Percentiles rank a stretch among this genome's conserved stretches.
These are phyloP conservation scores for Apostichopus parvimensis DNA, from an alignment of 35 echinoderm and acorn worm genomes.

Conservation along the genomic window DNA sequence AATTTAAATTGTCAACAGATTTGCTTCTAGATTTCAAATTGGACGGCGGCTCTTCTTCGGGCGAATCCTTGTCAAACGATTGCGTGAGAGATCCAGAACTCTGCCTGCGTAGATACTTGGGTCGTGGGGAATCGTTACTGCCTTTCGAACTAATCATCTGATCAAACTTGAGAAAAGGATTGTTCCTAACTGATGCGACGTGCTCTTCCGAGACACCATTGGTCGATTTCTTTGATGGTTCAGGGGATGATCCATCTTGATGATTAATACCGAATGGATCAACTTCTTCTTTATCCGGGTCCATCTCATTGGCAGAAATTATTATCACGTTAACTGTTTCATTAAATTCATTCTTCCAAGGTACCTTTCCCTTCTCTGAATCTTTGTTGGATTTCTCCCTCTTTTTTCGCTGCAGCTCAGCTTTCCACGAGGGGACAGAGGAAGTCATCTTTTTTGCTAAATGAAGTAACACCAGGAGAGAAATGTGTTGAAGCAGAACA, in stretches of 20 bases:
- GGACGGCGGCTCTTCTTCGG: background rate
- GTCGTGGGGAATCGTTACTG: background rate
- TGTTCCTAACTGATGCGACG: constrained; percentile 71
- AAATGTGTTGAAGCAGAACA: no score
- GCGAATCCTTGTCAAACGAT: background rate
- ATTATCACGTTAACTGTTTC: constrained; percentile 93
- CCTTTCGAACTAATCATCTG: constrained; percentile 17
- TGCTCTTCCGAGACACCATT: constrained; percentile 91
- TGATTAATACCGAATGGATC: constrained; percentile 10
- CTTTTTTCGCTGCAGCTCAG: constrained; percentile 69
- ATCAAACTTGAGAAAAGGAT: constrained; percentile 80
- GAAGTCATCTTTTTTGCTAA: constrained; percentile 41
- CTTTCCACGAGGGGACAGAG: constrained; percentile 82
- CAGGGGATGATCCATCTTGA: background rate
- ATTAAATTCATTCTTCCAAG: constrained; percentile 80
- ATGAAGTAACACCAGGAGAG: background rate
- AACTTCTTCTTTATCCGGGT: background rate
- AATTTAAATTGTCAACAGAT: constrained; percentile 47
- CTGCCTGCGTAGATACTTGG: background rate
- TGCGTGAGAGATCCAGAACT: background rate
- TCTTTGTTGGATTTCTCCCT: constrained; percentile 70
- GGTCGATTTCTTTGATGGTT: background rate
- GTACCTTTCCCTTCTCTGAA: constrained; percentile 62
- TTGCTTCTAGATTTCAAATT: constrained; percentile 39
- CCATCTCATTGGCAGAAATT: constrained; percentile 34